Conservation (phyloP, 2,797 vertebrate species). For the Lutjanus argentimaculatus region DNA sequence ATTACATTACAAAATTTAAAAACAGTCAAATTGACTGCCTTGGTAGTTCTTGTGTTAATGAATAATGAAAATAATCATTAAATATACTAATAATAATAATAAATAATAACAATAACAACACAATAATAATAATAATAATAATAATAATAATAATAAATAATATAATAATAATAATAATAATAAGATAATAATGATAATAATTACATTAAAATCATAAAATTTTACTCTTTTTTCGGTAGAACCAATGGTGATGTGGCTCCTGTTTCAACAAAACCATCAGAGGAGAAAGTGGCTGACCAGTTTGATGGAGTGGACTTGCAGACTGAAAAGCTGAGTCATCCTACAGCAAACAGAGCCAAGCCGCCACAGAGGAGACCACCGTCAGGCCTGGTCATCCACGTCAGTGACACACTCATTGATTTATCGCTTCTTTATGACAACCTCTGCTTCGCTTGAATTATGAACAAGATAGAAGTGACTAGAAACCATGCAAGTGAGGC, state of each 20-base stretch:
- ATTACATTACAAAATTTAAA: too few species aligned
- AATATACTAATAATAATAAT: too few species aligned
- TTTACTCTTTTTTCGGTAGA: constrained; percentile 39
- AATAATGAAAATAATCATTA: too few species aligned
- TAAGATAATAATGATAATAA: too few species aligned
- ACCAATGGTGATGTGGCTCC: constrained; percentile 71
- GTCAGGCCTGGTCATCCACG: constrained; percentile 46
- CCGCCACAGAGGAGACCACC: constrained; percentile 88
- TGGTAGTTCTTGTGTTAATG: too few species aligned
- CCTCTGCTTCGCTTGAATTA: neutral
- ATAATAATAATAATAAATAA: too few species aligned
- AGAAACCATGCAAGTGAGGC: neutral
- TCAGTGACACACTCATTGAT: neutral
- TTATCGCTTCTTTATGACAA: neutral
- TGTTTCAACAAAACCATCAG: constrained; percentile 61
- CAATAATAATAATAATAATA: too few species aligned
- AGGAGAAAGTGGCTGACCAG: constrained; percentile 65
- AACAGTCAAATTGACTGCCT: too few species aligned
- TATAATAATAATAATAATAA: too few species aligned
- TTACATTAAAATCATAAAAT: too few species aligned
- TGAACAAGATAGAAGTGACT: neutral
- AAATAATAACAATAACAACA: too few species aligned
- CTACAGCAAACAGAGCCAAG: constrained; percentile 88
- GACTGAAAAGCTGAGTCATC: constrained; percentile 86
- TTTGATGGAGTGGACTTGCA: constrained; percentile 83